A percentile compares a stretch with the other conserved stretches of the same genome.
phyloP scores from a whole-genome alignment of 2,113 vertebrate genomes.

The Todiramphus chloris region DNA sequence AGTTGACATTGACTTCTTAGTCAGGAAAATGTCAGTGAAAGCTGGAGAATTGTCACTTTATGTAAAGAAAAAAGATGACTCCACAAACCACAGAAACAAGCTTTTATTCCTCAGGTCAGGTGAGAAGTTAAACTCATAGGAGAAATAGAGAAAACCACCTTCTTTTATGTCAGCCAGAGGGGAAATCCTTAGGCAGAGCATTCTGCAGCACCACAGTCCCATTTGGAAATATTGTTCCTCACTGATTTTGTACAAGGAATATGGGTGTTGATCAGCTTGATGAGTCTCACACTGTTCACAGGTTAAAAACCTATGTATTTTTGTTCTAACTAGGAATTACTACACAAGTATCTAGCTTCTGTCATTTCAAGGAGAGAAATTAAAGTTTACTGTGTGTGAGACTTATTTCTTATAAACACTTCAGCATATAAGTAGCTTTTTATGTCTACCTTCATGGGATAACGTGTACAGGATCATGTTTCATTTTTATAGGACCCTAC shows the following conservation, averaged over 20 bases:
- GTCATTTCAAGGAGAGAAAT: neutral
- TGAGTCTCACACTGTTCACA: rapidly evolving
- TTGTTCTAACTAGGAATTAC: neutral
- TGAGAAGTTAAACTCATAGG: neutral
- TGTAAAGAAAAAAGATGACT: neutral
- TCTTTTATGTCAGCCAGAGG: neutral
- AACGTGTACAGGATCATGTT: neutral
- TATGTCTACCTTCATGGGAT: neutral
- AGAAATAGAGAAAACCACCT: neutral
- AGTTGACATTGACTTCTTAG: neutral
- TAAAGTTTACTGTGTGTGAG: neutral
- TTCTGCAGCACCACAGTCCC: neutral
- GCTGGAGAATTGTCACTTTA: neutral
- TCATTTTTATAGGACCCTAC: neutral
- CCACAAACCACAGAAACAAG: neutral
- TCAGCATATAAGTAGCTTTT: neutral
- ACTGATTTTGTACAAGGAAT: neutral
- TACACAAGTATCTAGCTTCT: neutral
- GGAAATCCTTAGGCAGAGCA: neutral
- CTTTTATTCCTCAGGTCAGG: neutral
- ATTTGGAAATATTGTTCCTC: neutral
- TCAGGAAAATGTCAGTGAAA: neutral
- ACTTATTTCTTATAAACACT: neutral
- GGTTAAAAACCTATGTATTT: neutral
- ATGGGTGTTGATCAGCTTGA: neutral